Evolutionary conservation across 2,113 vertebrate species (phyloP), one percentile per base, ranked within the genome.

Genomic region (Sylvilagus bachmani): DNA sequence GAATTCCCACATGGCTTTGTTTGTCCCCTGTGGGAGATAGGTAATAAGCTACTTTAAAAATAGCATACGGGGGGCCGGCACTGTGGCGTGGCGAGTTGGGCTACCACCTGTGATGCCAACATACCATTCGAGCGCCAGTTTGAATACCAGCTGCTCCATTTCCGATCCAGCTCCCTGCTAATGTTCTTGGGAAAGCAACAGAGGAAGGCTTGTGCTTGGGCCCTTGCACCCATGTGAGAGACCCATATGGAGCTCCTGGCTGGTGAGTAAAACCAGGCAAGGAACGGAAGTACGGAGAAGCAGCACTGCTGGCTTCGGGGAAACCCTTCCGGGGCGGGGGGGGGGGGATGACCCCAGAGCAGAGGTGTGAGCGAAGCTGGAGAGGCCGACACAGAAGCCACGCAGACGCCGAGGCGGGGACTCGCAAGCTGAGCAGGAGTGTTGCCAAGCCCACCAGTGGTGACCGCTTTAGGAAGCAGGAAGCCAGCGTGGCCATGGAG

Each of bases 41-140:
- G 22, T 44, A 55, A 82, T 78, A 86, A 90, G 44, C 86, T 86
- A 70, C 78, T 58, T 85, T 33, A 27, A 82, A 78, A 73, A 24
- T 13, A 51, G 10, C 11, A 33, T 44, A 44, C 44, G 44, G 44
- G 25, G 31, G 67, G n/a, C 75, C 51, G 22, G 58, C 44, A 1
- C 6, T 44, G 44, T 44, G 44, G 44, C 44, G 7, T 44, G 44
- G 44, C 44, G 44, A 44, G 44, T 44, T 44, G 44, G 44, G 7
- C 44, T 44, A 44, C 44, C 6, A 44, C 44, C 44, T 44, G 44
- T 44, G 44, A 44, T 44, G 44, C 44, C 44, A 44, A 44, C 44
- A 44, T 44, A 44, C 44, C 44, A 44, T 44, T 44, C 7, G 44
- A 44, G 44, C 44, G 7, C 44, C 44, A 44, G 44, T 44, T 44